Evolutionary conservation across 2,113 vertebrate genomes (phyloP), one percentile per base, ranked within the genome.

Genomic region (Podarcis muralis): DNA sequence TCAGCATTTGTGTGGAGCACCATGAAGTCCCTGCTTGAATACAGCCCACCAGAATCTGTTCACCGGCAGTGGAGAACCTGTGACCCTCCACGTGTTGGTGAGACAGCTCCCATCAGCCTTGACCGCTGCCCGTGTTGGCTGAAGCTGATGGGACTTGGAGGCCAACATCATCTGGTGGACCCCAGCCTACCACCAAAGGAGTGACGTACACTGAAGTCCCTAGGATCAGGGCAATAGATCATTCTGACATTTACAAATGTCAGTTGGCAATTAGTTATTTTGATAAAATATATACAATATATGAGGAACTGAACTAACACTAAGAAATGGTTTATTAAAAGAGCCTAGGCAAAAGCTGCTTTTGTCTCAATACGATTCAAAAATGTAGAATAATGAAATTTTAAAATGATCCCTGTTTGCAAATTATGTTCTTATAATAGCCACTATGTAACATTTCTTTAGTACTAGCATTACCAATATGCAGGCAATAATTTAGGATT

Each of bases 401-500:
- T 93, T 40, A 90, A 88, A 89, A 91, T 27, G 16, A 57, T 22
- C 30, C 85, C 22, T 88, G 65, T 88, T 75, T 91, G 80, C 89
- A 90, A 91, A 89, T n/a, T 30, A 90, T 74, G 88, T 92, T 86
- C 87, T 86, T 53, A 86, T 92, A 91, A 72, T 81, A 90, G n/a
- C 90, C 92, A 88, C 86, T 92, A 93, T 87, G 78, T 93, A 90
- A 95, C 94, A 0, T 87, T 93, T 94, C 93, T 86, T 92, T 92
- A 90, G 89, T 87, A 87, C 86, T 89, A 91, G 87, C 82, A 25
- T 93, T 93, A 93, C 87, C 88, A 79, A 86, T 81, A 48, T 37
- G 93, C 95, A 95, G 92, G 92, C 92, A 92, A 92, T 85, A 72
- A 87, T 53, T 91, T 69, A 86, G 90, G 92, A 87, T 88, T 91